Base-by-base conservation (phyloP, 2,888 invertebrate species). In the Ecliptopera silaceata region DNA sequence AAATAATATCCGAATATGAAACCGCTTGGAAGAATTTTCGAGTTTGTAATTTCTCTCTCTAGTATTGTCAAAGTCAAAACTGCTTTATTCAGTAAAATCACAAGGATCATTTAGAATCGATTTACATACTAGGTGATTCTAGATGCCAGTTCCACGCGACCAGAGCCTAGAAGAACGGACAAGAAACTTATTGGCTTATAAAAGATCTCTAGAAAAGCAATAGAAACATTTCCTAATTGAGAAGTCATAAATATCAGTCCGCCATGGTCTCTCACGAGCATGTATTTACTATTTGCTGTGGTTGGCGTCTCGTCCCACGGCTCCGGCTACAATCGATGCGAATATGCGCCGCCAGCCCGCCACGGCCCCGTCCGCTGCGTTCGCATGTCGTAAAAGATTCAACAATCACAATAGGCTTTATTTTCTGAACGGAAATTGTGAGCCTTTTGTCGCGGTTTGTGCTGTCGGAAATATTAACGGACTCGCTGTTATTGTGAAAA, bases 391-490 rank as follows among this genome's bases (percentile, higher is more conserved):
- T 46, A 46, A 47, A 46, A 44, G n/a, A 44, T 39, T 11, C 39
- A 10, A n/a, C 46, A n/a, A 34, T 36, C 36, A 56, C 55, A 56
- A 44, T 44, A 38, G 17, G 8, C 53, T 32, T 41, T 32, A 34
- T 12, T 42, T 43, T 38, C 45, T 32, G 47, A 56, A 41, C 55
- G 55, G 55, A 56, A 45, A 45, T 44, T 56, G 32, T 29, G 32
- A 26, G 41, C 5, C 26, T 44, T 41, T 48, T 34, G 47, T 47
- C 32, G 44, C n/a, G 32, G 32, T 22, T 22, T 12, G 29, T 4
- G 20, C 52, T 43, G 51, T 50, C 11, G 29, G 17, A 18, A 39
- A 39, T 39, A 13, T 10, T 17, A 38, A 17, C n/a, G 36, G 15
- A 15, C 15, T 36, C 10, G 13, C 12, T 42, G 26, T 8, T 10